Evolutionary conservation across 1,140 invertebrate genomes (phyloP), one percentile per base, ranked within the genome.

Genomic region (Drosophila paulistorum): DNA sequence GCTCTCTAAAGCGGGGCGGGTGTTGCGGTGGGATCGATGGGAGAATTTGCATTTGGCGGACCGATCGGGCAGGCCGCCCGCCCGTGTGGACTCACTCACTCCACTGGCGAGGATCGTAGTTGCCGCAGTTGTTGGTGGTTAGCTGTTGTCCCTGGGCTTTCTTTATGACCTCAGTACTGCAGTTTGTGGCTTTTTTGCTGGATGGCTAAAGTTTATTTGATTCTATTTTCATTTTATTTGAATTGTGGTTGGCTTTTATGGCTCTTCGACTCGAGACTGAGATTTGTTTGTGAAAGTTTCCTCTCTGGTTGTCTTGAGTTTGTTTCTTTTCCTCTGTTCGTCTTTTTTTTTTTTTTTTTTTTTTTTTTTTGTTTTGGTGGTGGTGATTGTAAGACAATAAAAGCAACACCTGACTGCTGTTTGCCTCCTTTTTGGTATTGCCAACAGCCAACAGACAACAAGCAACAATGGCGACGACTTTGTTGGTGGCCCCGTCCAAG

Each of bases 181-280:
- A 68, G 63, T 71, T 77, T 58, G 64, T 79, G 76, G 83, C 84
- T 84, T 87, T 84, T 87, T 73, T 33, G 63, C 58, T 54, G 71
- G 48, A 39, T 60, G 60, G 73, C 74, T 51, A 77, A 87, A 74
- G 73, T 87, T 87, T 87, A 87, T 87, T 87, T 87, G 80, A 87
- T 87, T 89, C 83, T 89, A 87, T 87, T 87, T 87, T 87, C 80
- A 89, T 87, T 87, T 86, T 86, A 86, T 86, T 89, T 83, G 84
- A 89, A 87, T 87, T 89, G 84, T 84, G 80, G 54, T 77, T 51
- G 70, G 79, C 79, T 89, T 87, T 87, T 87, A 87, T 87, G 84
- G 84, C 71, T 45, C 85, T 68, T 66, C 65, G 69, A 39, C 37
- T 39, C 11, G 11, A 3, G 37, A 74, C 79, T 68, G 80, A 80